These are phyloP conservation scores for Meriones unguiculatus DNA, from an alignment of 2,113 vertebrate species.

Conservation along the genomic window DNA sequence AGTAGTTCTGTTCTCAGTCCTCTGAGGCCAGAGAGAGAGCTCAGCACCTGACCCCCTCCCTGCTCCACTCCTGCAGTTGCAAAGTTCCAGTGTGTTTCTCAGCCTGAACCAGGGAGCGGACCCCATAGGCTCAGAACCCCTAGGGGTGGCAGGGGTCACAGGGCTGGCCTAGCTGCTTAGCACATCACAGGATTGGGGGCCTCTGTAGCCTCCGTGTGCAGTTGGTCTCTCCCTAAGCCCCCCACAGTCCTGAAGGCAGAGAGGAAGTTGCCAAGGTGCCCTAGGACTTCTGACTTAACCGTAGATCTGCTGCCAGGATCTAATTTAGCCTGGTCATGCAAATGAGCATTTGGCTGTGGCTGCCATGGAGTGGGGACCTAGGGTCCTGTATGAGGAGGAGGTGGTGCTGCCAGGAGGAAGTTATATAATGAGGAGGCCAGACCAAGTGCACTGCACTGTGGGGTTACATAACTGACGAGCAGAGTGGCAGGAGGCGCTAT, in stretches of 20 bases:
- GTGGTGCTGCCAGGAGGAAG: slow-evolving; percentile 59
- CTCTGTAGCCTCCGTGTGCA: not conserved
- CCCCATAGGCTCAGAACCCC: not conserved
- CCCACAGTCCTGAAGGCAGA: slow-evolving; percentile 39
- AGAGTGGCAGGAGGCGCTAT: not conserved
- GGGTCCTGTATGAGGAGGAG: slow-evolving; percentile 55
- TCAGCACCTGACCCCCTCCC: not conserved
- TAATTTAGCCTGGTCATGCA: slow-evolving; percentile 79
- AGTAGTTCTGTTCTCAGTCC: not conserved
- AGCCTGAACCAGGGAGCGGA: not conserved
- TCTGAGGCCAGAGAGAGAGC: not conserved
- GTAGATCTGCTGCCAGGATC: slow-evolving; percentile 76
- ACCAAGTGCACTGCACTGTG: not conserved
- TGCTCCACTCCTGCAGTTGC: not conserved
- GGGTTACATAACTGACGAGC: slow-evolving; percentile 69
- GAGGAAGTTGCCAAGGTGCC: slow-evolving; percentile 76
- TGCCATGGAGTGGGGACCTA: slow-evolving; percentile 28
- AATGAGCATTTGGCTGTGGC: slow-evolving; percentile 75
- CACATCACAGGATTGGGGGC: not conserved
- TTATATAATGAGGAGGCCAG: slow-evolving; percentile 77
- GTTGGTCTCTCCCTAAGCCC: not conserved
- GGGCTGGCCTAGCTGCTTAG: not conserved
- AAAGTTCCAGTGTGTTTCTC: not conserved
- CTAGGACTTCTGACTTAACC: slow-evolving; percentile 85
- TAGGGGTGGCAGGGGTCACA: not conserved